Evolutionary conservation across 2,797 vertebrate genomes (phyloP).

Genomic region (Xenentodon cancila): DNA sequence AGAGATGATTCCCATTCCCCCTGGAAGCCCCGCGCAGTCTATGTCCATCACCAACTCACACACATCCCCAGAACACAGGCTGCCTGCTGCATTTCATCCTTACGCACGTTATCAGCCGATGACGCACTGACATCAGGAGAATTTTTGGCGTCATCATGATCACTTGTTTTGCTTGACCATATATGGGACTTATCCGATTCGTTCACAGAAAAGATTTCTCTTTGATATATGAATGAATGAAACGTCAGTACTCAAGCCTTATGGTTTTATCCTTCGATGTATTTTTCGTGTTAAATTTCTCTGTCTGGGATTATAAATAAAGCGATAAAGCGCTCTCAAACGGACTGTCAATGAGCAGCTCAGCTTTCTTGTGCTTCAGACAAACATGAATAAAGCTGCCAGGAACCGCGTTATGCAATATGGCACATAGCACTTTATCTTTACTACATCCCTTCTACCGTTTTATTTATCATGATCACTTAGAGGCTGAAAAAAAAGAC

Average conservation of each 20-base stretch:
- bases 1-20: slow-evolving; percentile 14
- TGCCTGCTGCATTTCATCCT: slow-evolving; percentile 55
- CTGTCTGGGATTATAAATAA: slow-evolving; percentile 25
- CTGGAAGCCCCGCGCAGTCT: slow-evolving; percentile 27
- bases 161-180: slow-evolving; percentile 40
- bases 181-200: slow-evolving; percentile 49
- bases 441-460: background rate
- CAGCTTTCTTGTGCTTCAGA: too few relatives aligned
- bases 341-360: background rate
- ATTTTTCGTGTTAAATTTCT: background rate
- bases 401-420: slow-evolving; percentile 67
- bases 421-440: slow-evolving; percentile 23
- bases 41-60: slow-evolving; percentile 21
- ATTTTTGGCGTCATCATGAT: slow-evolving; percentile 68
- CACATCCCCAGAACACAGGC: slow-evolving; percentile 35
- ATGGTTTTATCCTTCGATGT: background rate
- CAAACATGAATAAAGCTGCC: slow-evolving; percentile 26
- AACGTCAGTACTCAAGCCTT: background rate
- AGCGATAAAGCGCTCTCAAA: slow-evolving; percentile 17
- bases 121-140: slow-evolving; percentile 69
- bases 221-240: background rate
- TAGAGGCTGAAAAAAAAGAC: too few relatives aligned
- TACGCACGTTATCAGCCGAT: slow-evolving; percentile 65
- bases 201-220: background rate
- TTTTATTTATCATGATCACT: too few relatives aligned